Conservation (phyloP, 2,888 invertebrate genomes). For the Torymus auratus region DNA sequence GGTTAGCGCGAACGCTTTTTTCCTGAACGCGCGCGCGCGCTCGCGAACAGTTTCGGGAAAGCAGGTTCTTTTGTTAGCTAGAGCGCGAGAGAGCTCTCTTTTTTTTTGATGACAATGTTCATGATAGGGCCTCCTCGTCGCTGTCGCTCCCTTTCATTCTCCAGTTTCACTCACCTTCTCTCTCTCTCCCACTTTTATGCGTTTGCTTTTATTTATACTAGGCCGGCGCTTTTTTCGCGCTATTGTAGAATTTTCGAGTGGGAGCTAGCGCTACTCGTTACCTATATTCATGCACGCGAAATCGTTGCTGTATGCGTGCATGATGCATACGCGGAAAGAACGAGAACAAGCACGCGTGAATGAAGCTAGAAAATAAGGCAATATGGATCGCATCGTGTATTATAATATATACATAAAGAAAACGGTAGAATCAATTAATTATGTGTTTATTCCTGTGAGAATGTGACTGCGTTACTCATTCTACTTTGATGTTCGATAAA, state of each 20-base stretch:
- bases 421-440: no score
- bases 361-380: no score
- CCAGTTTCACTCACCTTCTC: not conserved
- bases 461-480: no score
- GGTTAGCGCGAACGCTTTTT: not conserved
- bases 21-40: not conserved
- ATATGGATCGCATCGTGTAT: no score
- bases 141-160: not conserved
- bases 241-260: slow-evolving; percentile 22
- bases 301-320: not conserved
- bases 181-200: not conserved
- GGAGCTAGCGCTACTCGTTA: not conserved
- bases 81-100: not conserved
- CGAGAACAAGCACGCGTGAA: not conserved
- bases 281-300: no score
- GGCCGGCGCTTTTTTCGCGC: not conserved
- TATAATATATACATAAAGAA: no score
- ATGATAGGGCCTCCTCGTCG: slow-evolving; percentile 4
- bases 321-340: not conserved
- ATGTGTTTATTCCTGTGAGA: no score
- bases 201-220: slow-evolving; percentile 15
- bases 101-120: slow-evolving; percentile 23
- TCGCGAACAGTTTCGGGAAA: slow-evolving; percentile 1
- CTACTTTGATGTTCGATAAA: no score
- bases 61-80: not conserved